Percentiles rank a stretch among this genome's conserved stretches.
Evolutionary conservation across 1,140 invertebrate species (phyloP).

Genomic region (Eueides isabella): DNA sequence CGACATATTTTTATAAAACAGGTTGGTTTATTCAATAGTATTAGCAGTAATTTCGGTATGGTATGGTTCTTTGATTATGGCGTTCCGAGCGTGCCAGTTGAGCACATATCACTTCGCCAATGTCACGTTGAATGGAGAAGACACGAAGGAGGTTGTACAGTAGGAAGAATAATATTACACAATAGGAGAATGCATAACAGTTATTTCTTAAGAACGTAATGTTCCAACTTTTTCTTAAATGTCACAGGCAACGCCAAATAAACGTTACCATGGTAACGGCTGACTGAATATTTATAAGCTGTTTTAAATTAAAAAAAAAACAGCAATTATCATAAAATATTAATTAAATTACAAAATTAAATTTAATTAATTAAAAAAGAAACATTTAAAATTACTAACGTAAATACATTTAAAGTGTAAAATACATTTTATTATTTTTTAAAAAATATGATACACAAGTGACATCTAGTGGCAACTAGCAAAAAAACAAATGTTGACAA

Average conservation of each 20-base stretch:
- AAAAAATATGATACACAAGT: not conserved
- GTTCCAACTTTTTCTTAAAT: not conserved
- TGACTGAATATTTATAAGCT: not conserved
- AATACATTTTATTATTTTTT: not conserved
- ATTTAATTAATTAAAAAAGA: not conserved
- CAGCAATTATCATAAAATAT: too few relatives aligned
- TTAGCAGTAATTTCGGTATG: not conserved
- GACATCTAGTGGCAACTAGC: slow-evolving; percentile 20
- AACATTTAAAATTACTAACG: too few relatives aligned
- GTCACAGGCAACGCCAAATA: not conserved
- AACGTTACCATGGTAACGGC: slow-evolving; percentile 14
- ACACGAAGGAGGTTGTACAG: too few relatives aligned
- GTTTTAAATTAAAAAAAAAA: not conserved
- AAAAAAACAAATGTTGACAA: not conserved
- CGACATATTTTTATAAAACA: slow-evolving; percentile 22
- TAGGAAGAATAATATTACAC: too few relatives aligned
- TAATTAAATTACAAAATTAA: too few relatives aligned
- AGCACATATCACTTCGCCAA: too few relatives aligned
- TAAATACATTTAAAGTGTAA: too few relatives aligned
- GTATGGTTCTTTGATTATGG: too few relatives aligned
- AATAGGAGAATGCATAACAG: too few relatives aligned
- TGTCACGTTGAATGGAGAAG: too few relatives aligned
- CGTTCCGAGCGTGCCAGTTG: too few relatives aligned
- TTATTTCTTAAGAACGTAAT: not conserved
- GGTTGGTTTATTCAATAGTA: not conserved